Evolutionary conservation across 2,113 vertebrate genomes (phyloP).

Genomic region (Leptobrachium ailaonicum): DNA sequence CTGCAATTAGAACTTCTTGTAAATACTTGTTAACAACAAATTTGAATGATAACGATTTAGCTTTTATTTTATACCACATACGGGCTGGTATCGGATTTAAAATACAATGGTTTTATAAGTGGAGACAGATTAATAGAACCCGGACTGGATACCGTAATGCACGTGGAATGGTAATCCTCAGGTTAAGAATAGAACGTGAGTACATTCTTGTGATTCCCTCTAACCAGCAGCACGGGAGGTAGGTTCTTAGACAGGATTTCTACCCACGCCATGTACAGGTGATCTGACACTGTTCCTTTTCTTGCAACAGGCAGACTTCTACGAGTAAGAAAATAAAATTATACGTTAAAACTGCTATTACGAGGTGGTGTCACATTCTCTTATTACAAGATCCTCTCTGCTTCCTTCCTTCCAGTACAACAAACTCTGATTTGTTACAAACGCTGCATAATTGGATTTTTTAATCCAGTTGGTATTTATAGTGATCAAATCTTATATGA

Average conservation of each 20-base stretch:
- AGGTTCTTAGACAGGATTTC: constrained; percentile 91
- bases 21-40: not conserved
- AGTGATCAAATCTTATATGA: too few relatives aligned
- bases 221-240: constrained; percentile 87
- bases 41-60: not conserved
- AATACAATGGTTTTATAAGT: not conserved
- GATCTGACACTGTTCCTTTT: constrained; percentile 88
- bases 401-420: too few relatives aligned
- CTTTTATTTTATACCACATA: not conserved
- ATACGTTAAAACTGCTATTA: not conserved
- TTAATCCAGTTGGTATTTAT: too few relatives aligned
- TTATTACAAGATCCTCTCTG: too few relatives aligned
- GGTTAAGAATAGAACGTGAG: constrained; percentile 95
- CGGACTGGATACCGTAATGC: not conserved
- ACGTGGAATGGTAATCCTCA: not conserved
- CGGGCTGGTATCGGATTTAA: not conserved
- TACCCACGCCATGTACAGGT: constrained; percentile 95
- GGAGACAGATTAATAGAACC: too few relatives aligned
- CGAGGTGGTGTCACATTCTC: not conserved
- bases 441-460: too few relatives aligned
- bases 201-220: constrained; percentile 97
- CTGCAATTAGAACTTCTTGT: not conserved
- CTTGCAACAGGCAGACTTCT: constrained; percentile 97
- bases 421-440: too few relatives aligned
- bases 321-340: constrained; percentile 50